Evolutionary conservation across 2,113 vertebrate species (phyloP).

Genomic region (Lanius collurio): DNA sequence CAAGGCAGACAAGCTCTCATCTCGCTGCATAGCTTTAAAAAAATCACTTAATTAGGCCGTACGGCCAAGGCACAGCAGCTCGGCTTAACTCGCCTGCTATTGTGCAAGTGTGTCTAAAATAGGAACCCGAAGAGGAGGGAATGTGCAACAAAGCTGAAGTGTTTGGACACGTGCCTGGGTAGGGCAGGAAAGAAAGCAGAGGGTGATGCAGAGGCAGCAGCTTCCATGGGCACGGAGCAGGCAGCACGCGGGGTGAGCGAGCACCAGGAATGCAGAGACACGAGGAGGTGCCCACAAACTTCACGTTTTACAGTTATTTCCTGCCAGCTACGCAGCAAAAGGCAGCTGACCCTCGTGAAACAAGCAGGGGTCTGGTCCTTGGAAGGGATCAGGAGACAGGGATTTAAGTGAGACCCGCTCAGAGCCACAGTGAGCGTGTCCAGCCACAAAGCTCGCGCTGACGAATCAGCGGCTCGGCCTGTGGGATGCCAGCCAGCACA

Average conservation of each 20-base stretch:
- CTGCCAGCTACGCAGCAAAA: background rate
- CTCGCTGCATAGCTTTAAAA: background rate
- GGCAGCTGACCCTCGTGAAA: background rate
- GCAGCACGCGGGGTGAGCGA: fast-evolving
- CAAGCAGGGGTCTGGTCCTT: background rate
- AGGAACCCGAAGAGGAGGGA: background rate
- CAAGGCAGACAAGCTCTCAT: background rate
- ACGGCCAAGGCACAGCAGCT: background rate
- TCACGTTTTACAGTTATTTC: fast-evolving
- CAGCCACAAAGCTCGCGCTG: background rate
- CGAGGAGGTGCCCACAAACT: background rate
- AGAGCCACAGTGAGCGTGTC: fast-evolving
- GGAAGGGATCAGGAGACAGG: background rate
- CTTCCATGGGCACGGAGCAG: background rate
- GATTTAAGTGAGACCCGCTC: background rate
- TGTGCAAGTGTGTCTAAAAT: background rate
- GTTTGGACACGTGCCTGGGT: background rate
- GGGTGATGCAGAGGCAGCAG: background rate
- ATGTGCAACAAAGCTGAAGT: background rate
- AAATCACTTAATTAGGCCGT: background rate
- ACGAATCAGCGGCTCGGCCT: fast-evolving
- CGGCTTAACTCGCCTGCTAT: background rate
- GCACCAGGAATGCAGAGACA: background rate
- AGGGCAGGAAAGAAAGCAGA: background rate
- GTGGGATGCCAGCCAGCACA: background rate